These are phyloP conservation scores for Malacosoma neustria DNA, from an alignment of 2,888 invertebrate genomes.

Conservation along the genomic window DNA sequence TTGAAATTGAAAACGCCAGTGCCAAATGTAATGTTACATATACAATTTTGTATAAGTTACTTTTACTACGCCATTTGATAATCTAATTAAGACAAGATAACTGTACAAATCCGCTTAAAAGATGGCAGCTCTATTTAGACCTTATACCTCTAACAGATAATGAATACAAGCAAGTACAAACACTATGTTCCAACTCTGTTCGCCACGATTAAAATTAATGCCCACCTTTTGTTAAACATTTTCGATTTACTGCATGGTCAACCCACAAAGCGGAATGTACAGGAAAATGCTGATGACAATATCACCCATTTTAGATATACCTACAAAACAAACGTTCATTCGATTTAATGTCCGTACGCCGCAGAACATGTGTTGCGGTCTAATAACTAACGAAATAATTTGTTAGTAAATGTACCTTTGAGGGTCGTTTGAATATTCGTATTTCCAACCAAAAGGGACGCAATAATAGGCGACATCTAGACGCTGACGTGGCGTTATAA, in stretches of 20 bases:
- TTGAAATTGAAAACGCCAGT: too few relatives aligned
- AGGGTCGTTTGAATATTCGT: not conserved
- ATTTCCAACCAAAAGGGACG: not conserved
- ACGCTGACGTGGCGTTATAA: not conserved
- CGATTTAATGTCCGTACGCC: not conserved
- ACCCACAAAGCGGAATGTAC: constrained; percentile 2
- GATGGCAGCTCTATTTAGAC: too few relatives aligned
- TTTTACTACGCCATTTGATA: too few relatives aligned
- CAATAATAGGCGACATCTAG: not conserved
- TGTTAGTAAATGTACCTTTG: not conserved
- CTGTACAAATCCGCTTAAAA: too few relatives aligned
- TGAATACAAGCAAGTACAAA: too few relatives aligned
- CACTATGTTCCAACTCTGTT: too few relatives aligned
- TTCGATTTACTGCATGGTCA: constrained; percentile 3
- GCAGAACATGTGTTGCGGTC: not conserved
- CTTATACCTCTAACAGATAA: too few relatives aligned
- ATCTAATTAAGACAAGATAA: too few relatives aligned
- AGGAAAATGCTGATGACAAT: not conserved
- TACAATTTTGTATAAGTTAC: too few relatives aligned
- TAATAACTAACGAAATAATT: not conserved
- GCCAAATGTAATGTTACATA: too few relatives aligned
- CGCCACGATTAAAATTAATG: constrained; percentile 3
- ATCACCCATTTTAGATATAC: not conserved
- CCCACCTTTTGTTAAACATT: constrained; percentile 6
- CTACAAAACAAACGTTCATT: not conserved